Evolutionary conservation across 37 sponge, comb jelly and placozoan species (phyloP).

Genomic region (Haliclona indistincta): DNA sequence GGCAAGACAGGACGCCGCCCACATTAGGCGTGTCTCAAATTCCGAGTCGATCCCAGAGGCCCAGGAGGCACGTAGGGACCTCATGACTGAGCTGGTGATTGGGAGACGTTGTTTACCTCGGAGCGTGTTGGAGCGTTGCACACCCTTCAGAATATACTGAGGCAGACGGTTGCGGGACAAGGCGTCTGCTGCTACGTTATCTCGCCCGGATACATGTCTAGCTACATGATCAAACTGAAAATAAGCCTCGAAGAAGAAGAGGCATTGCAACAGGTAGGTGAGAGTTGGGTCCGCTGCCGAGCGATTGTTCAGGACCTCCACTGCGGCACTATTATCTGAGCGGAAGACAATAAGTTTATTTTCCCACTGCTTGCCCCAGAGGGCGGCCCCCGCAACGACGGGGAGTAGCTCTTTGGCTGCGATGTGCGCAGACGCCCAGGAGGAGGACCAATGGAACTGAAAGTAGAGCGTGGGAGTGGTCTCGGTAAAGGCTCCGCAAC

Average conservation of each 20-base stretch:
- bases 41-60: neutral
- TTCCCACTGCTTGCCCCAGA: slow-evolving; percentile 13
- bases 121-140: neutral
- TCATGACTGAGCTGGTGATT: neutral
- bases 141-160: too few species aligned
- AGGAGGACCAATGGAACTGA: neutral
- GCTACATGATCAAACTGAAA: slow-evolving; percentile 16
- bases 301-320: slow-evolving; percentile 42
- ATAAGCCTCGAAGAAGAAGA: too few species aligned
- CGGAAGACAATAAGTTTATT: slow-evolving; percentile 34
- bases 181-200: slow-evolving; percentile 43
- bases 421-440: neutral
- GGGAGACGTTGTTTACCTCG: neutral
- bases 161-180: too few species aligned
- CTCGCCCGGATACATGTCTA: slow-evolving; percentile 38
- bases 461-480: neutral
- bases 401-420: neutral
- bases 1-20: slow-evolving; percentile 17
- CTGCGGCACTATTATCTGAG: slow-evolving; percentile 48
- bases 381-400: slow-evolving; percentile 8
- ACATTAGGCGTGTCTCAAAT: neutral
- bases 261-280: too few species aligned
- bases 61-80: neutral
- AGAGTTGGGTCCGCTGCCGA: too few species aligned
- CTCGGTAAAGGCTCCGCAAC: neutral